Evolutionary conservation across 2,888 invertebrate species (phyloP), one percentile per base, ranked within the genome.

Genomic region (Tetramorium bicarinatum): DNA sequence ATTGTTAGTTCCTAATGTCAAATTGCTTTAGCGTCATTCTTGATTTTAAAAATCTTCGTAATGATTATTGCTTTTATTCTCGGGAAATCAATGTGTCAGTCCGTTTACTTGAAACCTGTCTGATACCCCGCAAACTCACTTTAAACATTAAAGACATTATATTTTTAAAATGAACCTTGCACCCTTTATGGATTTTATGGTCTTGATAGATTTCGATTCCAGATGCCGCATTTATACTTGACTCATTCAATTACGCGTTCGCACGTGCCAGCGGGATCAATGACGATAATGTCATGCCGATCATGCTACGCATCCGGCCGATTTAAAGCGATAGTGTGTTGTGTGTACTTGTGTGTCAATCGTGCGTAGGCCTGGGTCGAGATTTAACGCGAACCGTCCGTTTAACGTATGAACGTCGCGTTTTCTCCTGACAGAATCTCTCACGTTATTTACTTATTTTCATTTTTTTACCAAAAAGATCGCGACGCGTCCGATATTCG

Each of bases 251-350:
- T 80, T 72, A 41, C 64, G 21, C 52, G 18, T 72, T 71, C 38
- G 56, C 67, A 38, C 38, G 44, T 75, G 44, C 8, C 54, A 47
- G 38, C 38, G 29, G 7, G 67, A 59, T 67, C n/a, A 47, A 59
- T 52, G 59, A 54, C 29, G 54, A 82, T 29, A 54, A 61, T 49
- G 7, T 62, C 29, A 4, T 21, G 59, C 41, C 81, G 56, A n/a
- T 80, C 34, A 44, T 59, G 72, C 72, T 21, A 69, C 44, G 69
- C 71, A 79, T 79, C 25, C 38, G 64, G 59, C 72, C 71, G 79
- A 80, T 80, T 80, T 72, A 38, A 80, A 80, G 79, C 79, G 79
- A 79, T 71, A 71, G 13, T 67, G 49, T 77, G n/a, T 18, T 71
- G 29, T 25, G 29, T 25, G 67, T 77, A 54, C 54, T 41, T 11